Base-by-base conservation (phyloP, 2,888 invertebrate genomes). In the Pasiphila rectangulata region DNA sequence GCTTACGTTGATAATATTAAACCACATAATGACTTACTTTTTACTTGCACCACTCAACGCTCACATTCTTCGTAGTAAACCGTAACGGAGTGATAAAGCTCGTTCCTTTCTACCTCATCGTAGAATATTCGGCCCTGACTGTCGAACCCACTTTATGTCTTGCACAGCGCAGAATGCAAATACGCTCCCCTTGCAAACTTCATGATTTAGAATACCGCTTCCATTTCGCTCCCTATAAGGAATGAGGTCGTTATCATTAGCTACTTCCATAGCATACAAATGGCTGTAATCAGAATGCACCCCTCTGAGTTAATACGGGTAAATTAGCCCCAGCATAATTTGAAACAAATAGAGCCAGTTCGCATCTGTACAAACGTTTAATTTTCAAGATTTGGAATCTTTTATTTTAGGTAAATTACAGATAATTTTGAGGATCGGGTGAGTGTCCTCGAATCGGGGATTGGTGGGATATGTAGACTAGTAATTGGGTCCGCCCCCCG, bases 121-220 rank as follows among this genome's bases (percentile, higher is more conserved):
- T 64, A 67, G 82, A 81, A 81, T 82, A 81, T 83, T 80, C 73
- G 79, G 62, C 67, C 66, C 69, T 67, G 64, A 64, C 69, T 66
- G 65, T 67, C 66, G 63, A 68, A 71, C 66, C 70, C 72, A 63
- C 63, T 57, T 66, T 65, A 63, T 44, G 52, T 54, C 50, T 51
- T 51, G 46, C 53, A 49, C 56, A 57, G 56, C 56, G 54, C 51
- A 54, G 49, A 55, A 60, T 57, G 54, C 51, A 57, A 55, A 55
- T 57, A 55, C 45, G 48, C 48, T 50, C 34, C 46, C 54, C 47
- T 46, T 43, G 46, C 49, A 53, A 52, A 47, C 53, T 46, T 51
- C 56, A 54, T 56, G 54, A 51, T 58, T 52, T 52, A 52, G 47
- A 50, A 39, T 39, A 47, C 51, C 46, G 38, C 42, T 42, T 44